Evolutionary conservation across 2,888 invertebrate genomes (phyloP).

Genomic region (Fragum fragum): DNA sequence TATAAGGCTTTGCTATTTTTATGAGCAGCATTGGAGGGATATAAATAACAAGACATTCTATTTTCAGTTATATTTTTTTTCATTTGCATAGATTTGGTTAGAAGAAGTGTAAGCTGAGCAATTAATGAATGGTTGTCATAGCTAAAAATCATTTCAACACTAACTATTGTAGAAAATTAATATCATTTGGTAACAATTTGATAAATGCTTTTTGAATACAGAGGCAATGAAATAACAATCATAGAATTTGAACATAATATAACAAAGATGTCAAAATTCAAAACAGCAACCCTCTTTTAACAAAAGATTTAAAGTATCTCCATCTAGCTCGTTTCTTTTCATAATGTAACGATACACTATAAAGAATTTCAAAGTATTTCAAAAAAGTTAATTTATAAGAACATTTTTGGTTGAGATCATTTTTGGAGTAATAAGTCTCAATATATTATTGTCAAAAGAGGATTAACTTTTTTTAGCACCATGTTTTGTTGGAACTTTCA

Average conservation of each 20-base stretch:
- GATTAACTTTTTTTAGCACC: background rate
- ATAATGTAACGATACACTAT: no score
- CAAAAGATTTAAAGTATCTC: no score
- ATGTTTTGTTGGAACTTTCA: background rate
- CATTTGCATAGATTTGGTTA: slow-evolving; percentile 19
- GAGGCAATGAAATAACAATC: background rate
- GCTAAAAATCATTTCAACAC: background rate
- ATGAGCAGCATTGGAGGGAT: no score
- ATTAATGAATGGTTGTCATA: background rate
- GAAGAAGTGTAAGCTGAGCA: slow-evolving; percentile 12
- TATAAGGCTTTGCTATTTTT: no score
- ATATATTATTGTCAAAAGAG: no score
- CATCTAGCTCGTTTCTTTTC: no score
- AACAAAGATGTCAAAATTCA: background rate
- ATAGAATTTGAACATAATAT: background rate
- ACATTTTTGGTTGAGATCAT: no score
- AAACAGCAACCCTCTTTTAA: no score
- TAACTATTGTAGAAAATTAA: background rate
- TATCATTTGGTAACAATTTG: slow-evolving; percentile 3
- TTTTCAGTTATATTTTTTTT: background rate
- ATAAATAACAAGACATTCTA: background rate
- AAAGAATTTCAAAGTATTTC: no score
- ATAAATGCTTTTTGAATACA: background rate
- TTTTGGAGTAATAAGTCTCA: no score
- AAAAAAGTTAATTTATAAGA: no score